phyloP scores from a whole-genome alignment of 1,140 invertebrate genomes.

The Manduca sexta region DNA sequence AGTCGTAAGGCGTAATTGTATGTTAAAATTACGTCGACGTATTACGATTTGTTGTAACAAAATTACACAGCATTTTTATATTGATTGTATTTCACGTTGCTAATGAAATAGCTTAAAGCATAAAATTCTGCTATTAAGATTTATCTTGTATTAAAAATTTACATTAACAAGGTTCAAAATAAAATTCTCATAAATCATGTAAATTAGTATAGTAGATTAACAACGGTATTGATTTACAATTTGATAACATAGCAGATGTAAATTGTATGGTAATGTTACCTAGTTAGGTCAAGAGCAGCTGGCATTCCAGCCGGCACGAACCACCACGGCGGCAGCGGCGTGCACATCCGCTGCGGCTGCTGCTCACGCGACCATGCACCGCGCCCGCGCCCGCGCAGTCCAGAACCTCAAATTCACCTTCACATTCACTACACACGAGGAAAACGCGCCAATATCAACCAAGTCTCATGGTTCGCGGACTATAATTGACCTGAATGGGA shows the following conservation, averaged over 20 bases:
- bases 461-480: constrained; percentile 49
- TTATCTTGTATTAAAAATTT: too few relatives aligned
- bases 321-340: constrained; percentile 61
- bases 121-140: too few relatives aligned
- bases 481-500: constrained; percentile 45
- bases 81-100: too few relatives aligned
- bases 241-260: constrained; percentile 6
- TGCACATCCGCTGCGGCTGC: constrained; percentile 61
- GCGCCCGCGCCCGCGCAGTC: constrained; percentile 15
- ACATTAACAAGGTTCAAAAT: too few relatives aligned
- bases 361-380: constrained; percentile 42
- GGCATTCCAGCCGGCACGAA: constrained; percentile 64
- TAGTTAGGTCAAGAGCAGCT: constrained; percentile 69
- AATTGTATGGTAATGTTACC: constrained; percentile 34
- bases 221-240: too few relatives aligned
- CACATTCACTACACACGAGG: constrained; percentile 44
- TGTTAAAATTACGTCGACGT: too few relatives aligned
- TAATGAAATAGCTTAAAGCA: too few relatives aligned
- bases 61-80: too few relatives aligned
- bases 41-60: too few relatives aligned
- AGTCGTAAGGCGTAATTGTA: too few relatives aligned
- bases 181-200: too few relatives aligned
- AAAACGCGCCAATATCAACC: constrained; percentile 43
- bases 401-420: constrained; percentile 27
- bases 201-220: too few relatives aligned